Evolutionary conservation across 2,113 vertebrate species (phyloP), one percentile per base, ranked within the genome.

Genomic region (Dromas ardeola): DNA sequence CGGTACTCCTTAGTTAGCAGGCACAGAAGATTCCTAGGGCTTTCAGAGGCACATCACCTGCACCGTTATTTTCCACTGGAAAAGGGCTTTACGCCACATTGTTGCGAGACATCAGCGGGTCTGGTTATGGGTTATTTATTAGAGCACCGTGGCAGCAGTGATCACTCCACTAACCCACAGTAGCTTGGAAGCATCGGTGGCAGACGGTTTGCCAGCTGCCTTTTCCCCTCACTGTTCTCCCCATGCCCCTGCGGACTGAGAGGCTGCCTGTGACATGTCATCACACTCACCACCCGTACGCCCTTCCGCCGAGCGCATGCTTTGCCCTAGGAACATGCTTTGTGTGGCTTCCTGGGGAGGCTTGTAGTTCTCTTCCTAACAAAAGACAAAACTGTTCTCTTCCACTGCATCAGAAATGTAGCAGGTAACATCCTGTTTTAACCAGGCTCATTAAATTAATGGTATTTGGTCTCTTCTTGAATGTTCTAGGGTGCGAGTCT

Each of bases 391-490:
- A 21, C 40, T 4, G 5, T n/a, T 62, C 53, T 50, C 27, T 49
- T 55, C 26, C 45, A 26, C 61, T 26, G 70, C 82, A 1, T 34
- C 49, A 13, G 73, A 15, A 58, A 26, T 43, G 67, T 84, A 32
- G 62, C 63, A 14, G 85, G 59, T 67, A 65, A n/a, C 36, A 2
- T 43, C 87, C 49, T 67, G 80, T 58, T 72, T 61, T 58, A 73
- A 58, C 67, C 53, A 49, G 66, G 78, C 56, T 95, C 43, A 85
- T 97, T 97, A 94, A 94, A 95, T 84, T 45, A 22, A 34, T 66
- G 70, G 42, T 55, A 42, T 91, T 83, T 71, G 79, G 29, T 92
- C 67, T 88, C 42, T 65, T 38, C 66, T 77, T 77, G 52, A 19
- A 61, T 55, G 34, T 65, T 52, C 43, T 74, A 86, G 91, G 82